Conservation (phyloP, 1,140 invertebrate genomes). For the Reticulitermes speratus region DNA sequence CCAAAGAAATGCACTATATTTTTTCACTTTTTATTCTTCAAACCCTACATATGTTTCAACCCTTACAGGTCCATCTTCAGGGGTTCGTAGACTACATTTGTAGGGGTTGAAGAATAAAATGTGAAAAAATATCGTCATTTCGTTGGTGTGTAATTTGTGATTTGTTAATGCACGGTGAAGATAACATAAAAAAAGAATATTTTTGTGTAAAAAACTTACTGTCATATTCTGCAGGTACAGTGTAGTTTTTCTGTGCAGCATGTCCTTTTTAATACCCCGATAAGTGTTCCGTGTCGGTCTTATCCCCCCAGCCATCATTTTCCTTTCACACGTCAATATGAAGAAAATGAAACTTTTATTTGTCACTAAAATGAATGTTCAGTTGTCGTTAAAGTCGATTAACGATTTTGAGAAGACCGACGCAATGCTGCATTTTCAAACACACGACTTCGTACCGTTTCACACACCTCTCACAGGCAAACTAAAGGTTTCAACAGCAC, state of each 20-base stretch:
- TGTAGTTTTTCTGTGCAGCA: slow-evolving; percentile 66
- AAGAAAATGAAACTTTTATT: background rate
- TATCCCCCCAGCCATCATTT: background rate
- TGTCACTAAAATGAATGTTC: background rate
- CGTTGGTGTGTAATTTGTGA: too few species aligned
- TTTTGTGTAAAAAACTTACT: slow-evolving; percentile 46
- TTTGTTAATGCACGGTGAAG: too few species aligned
- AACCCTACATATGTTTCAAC: too few species aligned
- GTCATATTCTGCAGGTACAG: slow-evolving; percentile 72
- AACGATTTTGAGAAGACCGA: background rate
- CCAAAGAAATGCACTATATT: too few species aligned
- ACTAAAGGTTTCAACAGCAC: background rate
- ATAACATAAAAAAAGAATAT: too few species aligned
- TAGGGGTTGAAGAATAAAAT: too few species aligned
- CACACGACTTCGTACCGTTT: background rate
- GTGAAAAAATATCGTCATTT: too few species aligned
- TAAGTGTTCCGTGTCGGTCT: slow-evolving; percentile 46
- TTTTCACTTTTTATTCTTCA: too few species aligned
- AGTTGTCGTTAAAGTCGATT: background rate
- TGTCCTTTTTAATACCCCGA: slow-evolving; percentile 73
- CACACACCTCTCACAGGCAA: background rate
- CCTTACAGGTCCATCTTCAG: too few species aligned
- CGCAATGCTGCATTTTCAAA: background rate
- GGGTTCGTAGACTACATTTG: too few species aligned
- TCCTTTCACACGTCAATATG: background rate